phyloP scores from a whole-genome alignment of 2,888 invertebrate species.

The Volucella bombylans region DNA sequence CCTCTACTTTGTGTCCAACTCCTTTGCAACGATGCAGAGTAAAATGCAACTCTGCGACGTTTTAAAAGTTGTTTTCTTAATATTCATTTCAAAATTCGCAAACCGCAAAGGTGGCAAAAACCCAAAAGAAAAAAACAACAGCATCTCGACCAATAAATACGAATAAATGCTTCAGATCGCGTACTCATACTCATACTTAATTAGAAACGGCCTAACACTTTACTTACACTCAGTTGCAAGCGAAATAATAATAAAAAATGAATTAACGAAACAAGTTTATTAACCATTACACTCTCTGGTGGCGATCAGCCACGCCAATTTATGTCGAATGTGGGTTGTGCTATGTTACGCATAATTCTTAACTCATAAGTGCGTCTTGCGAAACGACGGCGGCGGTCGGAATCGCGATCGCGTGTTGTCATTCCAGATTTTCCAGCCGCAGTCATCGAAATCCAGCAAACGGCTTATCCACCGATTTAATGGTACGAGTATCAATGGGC shows the following conservation, averaged over 20 bases:
- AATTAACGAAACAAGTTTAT: conserved; percentile 51
- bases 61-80: conserved; percentile 62
- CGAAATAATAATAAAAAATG: conserved; percentile 26
- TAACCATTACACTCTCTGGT: conserved; percentile 12
- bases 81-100: conserved; percentile 25
- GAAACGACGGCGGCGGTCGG: conserved; percentile 2
- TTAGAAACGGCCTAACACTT: conserved; percentile 63
- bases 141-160: conserved; percentile 48
- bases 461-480: conserved; percentile 55
- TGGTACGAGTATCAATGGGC: conserved; percentile 43
- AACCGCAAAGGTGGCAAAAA: background rate
- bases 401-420: conserved; percentile 21
- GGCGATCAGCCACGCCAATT: conserved; percentile 60
- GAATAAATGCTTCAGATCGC: conserved; percentile 40
- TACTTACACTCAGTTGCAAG: conserved; percentile 26
- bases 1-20: conserved; percentile 14
- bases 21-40: conserved; percentile 1
- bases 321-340: conserved; percentile 48
- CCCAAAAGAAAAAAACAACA: conserved; percentile 10
- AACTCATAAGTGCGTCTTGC: conserved; percentile 25
- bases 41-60: conserved; percentile 27
- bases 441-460: conserved; percentile 32
- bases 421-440: conserved; percentile 37
- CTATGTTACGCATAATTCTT: conserved; percentile 62
- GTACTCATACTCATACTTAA: conserved; percentile 56